Base-by-base conservation (phyloP, 2,888 invertebrate species). In the Dendrolimus pini region DNA sequence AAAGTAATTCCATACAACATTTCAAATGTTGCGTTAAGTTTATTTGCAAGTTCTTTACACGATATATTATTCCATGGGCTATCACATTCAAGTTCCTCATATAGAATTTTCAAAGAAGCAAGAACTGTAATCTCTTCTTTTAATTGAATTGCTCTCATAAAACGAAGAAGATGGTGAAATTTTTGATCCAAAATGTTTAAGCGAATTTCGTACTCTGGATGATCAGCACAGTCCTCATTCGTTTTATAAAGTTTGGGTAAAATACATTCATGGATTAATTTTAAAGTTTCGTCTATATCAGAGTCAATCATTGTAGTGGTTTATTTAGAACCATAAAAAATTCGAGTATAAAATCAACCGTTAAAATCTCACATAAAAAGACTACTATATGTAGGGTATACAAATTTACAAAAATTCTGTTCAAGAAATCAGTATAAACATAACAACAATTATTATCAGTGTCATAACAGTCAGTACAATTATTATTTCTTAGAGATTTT, bases 171-270 rank as follows among this genome's bases (percentile, higher is more conserved):
- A 8, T 60, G 59, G 30, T 72, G 66, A 62, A 82, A 77, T 62
- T 74, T 68, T 60, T 65, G 57, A n/a, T 66, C 66, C 59, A 81
- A 64, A 41, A 67, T 73, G 52, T 70, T 77, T 65, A 74, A 75
- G 59, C 83, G 72, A 58, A 71, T 60, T 60, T 71, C 66, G 67
- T 77, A 83, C 67, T 89, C 88, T 2, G 63, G 59, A 53, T 83
- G 83, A 58, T 65, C 63, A 54, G 77, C 71, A 55, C 67, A 62
- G 67, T 83, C 84, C 60, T 85, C 78, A 55, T 71, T 69, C 58
- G 81, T 79, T 67, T 71, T 80, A 30, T 71, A 60, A 52, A 89
- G 77, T 71, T 78, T 85, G 9, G 76, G 72, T 55, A 88, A 53
- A 56, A 78, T 66, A 64, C 85, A 88, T 58, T 64, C 61, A 59